Base-by-base conservation (phyloP, 2,888 invertebrate species). In the Dendrolimus pini region DNA sequence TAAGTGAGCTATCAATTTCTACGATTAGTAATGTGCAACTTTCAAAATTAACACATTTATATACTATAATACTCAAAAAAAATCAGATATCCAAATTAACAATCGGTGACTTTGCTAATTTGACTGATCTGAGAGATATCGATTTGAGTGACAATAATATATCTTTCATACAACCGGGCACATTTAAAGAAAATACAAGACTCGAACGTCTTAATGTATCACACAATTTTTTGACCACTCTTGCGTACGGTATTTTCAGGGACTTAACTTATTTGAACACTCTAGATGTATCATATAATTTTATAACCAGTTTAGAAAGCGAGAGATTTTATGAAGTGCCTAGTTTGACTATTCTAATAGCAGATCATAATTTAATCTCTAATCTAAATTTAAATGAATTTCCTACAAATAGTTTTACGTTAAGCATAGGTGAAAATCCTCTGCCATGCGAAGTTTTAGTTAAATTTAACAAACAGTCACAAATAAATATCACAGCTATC, bases 341-440 rank as follows among this genome's bases (percentile, higher is more conserved):
- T 53, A 71, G 71, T 57, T 68, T 86, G 55, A 63, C 61, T 1
- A 61, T 67, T 6, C 65, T 86, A 18, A 75, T 83, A 61, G 78
- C 74, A 1, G 86, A 86, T 65, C 64, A 79, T 61, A 86, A 86
- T 62, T 72, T 68, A 62, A 83, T 86, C 56, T 60, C 60, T 42
- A 65, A 67, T 52, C 60, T 86, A 14, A 65, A 69, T 7, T 59
- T 67, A 13, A 70, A 75, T 52, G 77, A 81, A n/a, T 82, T 85
- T 63, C 30, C 56, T 9, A 70, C 75, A 0, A 76, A 75, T 0
- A 67, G 62, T 62, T 58, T 59, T 9, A 70, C 60, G 52, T 68
- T 86, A 9, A 86, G 86, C 62, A 83, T 86, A 56, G 85, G 86
- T 7, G 77, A 73, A 41, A 86, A 86, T 69, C 84, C 80, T n/a